These are phyloP conservation scores for Araneus ventricosus DNA, from an alignment of 1,140 invertebrate genomes.

Conservation along the genomic window DNA sequence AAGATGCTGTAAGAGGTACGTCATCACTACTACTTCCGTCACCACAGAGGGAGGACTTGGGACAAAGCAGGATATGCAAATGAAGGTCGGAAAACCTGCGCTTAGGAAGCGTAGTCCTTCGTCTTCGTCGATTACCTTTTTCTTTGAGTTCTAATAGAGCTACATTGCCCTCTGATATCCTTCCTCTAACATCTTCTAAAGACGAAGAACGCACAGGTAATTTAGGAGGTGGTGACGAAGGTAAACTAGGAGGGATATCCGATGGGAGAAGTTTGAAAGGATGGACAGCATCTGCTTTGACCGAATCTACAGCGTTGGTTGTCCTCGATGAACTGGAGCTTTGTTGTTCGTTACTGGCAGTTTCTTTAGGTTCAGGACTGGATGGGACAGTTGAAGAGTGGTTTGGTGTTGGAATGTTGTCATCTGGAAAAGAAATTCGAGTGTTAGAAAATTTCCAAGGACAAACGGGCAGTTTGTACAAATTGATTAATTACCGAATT, in stretches of 20 bases:
- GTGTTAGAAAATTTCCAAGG: background rate
- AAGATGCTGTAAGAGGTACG: conserved; percentile 41
- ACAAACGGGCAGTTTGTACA: background rate
- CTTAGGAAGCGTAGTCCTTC: conserved; percentile 43
- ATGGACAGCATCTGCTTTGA: background rate
- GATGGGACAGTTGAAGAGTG: background rate
- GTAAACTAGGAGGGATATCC: background rate
- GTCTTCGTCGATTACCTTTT: background rate
- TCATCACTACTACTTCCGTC: conserved; percentile 58
- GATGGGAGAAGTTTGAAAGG: background rate
- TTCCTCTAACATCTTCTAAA: conserved; percentile 51
- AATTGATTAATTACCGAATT: no score
- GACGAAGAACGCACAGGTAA: conserved; percentile 37
- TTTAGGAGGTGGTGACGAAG: background rate
- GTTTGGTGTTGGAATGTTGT: background rate
- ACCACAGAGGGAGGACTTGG: conserved; percentile 40
- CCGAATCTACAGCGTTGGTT: background rate
- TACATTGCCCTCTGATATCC: background rate
- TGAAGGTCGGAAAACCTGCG: conserved; percentile 58
- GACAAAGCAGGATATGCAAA: conserved; percentile 51
- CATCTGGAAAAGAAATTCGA: background rate
- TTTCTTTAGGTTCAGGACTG: background rate
- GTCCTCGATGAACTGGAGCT: background rate
- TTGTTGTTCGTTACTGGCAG: background rate
- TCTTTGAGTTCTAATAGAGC: background rate